A percentile compares a stretch with the other conserved stretches of the same genome.
phyloP scores from a whole-genome alignment of 2,888 invertebrate species.

The Coecobrya sp. region DNA sequence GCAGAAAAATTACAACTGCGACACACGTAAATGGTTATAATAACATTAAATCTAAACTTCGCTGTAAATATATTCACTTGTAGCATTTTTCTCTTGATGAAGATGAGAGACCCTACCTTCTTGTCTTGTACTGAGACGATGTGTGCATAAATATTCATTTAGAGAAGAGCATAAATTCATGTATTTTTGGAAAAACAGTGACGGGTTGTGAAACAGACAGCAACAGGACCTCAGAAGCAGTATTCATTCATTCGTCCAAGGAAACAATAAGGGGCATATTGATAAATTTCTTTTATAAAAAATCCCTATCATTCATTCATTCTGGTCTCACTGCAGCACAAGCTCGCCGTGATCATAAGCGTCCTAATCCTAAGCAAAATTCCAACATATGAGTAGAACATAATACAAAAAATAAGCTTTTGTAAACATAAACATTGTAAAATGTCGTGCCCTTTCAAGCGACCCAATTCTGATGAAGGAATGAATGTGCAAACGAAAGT shows the following conservation, averaged over 20 bases:
- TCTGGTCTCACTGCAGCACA: too few species aligned
- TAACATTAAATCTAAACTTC: constrained; percentile 47
- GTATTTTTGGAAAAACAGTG: neutral
- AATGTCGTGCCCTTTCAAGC: neutral
- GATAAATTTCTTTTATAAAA: neutral
- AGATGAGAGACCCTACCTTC: neutral
- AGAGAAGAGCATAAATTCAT: neutral
- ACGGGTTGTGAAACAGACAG: neutral
- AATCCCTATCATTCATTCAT: neutral
- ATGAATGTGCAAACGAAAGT: neutral
- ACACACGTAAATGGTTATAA: constrained; percentile 61
- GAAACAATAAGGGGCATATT: constrained; percentile 2
- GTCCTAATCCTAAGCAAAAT: neutral
- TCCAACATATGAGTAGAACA: neutral
- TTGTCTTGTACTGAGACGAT: neutral
- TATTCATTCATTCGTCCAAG: neutral
- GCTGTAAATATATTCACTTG: constrained; percentile 5
- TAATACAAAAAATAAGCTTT: neutral
- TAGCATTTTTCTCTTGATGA: constrained; percentile 6
- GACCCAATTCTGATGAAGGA: neutral
- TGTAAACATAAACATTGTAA: neutral
- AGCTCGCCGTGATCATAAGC: neutral
- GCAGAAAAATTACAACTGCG: constrained; percentile 40
- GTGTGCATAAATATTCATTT: constrained; percentile 5
- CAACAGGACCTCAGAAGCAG: neutral